Percentiles rank a stretch among this genome's conserved stretches.
These are phyloP conservation scores for Macrotrachela quadricornifera DNA, from an alignment of 1,140 invertebrate species.

Conservation along the genomic window DNA sequence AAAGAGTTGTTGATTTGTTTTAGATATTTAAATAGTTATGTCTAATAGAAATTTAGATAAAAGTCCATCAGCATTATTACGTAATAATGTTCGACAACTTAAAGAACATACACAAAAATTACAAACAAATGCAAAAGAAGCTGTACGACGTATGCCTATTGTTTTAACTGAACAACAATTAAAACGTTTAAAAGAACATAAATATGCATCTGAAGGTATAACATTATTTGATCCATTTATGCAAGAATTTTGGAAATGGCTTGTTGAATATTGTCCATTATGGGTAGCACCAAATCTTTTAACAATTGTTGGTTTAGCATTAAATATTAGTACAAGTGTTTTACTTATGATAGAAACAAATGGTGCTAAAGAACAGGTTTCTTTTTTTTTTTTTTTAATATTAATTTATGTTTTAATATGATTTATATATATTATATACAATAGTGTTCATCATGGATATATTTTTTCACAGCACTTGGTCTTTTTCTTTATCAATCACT, in stretches of 20 bases:
- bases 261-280: constrained; percentile 65
- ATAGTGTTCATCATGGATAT: constrained; percentile 70
- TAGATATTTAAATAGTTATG: too few relatives aligned
- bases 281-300: constrained; percentile 95
- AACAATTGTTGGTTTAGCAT: constrained; percentile 67
- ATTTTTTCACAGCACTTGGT: constrained; percentile 67
- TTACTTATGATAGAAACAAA: constrained; percentile 61
- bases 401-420: too few relatives aligned
- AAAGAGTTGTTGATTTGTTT: too few relatives aligned
- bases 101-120: too few relatives aligned
- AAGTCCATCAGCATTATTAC: too few relatives aligned
- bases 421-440: neutral
- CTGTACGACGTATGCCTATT: neutral
- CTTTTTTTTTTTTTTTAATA: neutral
- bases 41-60: too few relatives aligned
- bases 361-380: constrained; percentile 47
- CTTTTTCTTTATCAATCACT: constrained; percentile 93
- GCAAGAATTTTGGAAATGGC: constrained; percentile 89
- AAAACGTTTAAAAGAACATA: constrained; percentile 66
- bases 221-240: constrained; percentile 66
- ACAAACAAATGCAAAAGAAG: neutral
- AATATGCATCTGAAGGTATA: constrained; percentile 64
- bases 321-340: constrained; percentile 78
- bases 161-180: constrained; percentile 37
- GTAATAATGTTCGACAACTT: too few relatives aligned